Evolutionary conservation across 1,140 invertebrate species (phyloP).

Genomic region (Solenopsis fugax): DNA sequence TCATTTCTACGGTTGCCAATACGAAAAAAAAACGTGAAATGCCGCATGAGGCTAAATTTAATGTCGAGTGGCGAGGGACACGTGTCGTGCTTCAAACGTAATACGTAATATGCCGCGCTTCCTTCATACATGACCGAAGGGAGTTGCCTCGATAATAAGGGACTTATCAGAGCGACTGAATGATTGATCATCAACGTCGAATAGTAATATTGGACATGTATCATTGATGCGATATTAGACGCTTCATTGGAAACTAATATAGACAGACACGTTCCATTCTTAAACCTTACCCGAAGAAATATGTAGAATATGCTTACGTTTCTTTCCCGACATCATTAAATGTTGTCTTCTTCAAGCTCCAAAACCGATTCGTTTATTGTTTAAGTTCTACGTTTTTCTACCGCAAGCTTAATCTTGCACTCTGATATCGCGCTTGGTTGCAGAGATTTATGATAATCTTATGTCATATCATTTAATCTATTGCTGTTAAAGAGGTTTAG

Average conservation of each 20-base stretch:
- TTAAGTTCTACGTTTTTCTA: neutral
- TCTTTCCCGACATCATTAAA: neutral
- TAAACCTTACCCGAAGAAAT: constrained; percentile 8
- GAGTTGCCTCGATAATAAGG: constrained; percentile 36
- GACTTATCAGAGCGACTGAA: constrained; percentile 40
- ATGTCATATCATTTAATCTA: neutral
- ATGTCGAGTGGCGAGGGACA: neutral
- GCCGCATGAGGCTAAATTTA: neutral
- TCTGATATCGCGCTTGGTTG: neutral
- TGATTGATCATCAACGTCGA: constrained; percentile 41
- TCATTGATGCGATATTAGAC: constrained; percentile 4
- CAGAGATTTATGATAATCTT: neutral
- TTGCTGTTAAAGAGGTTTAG: neutral
- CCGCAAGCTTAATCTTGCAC: neutral
- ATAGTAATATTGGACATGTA: constrained; percentile 5
- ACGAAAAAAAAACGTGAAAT: neutral
- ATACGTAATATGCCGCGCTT: neutral
- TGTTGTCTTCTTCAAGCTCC: neutral
- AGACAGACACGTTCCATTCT: neutral
- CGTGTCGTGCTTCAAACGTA: neutral
- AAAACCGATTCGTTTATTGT: neutral
- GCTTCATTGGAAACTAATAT: constrained; percentile 24
- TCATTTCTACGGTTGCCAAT: constrained; percentile 21
- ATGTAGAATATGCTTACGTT: neutral
- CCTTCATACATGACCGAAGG: neutral